phyloP scores from a whole-genome alignment of 2,113 vertebrate genomes.

The Protobothrops mucrosquamatus region DNA sequence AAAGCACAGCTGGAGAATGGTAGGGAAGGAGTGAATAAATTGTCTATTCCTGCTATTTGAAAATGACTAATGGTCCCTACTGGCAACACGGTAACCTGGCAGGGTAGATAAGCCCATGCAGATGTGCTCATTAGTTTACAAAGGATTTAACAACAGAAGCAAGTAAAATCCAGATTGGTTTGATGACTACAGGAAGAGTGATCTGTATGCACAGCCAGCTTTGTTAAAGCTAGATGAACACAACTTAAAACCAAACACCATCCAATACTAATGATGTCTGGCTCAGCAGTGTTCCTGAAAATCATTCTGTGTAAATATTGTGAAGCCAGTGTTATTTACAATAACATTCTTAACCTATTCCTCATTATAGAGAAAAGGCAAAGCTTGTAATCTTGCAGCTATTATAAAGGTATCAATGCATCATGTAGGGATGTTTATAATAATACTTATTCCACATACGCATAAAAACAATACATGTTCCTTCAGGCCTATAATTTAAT shows the following conservation, averaged over 20 bases:
- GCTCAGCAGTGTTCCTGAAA: constrained; percentile 6
- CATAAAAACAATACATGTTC: neutral
- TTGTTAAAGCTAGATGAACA: constrained; percentile 15
- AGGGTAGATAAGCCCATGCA: neutral
- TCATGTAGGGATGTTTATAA: neutral
- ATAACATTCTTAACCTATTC: neutral
- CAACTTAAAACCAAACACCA: neutral
- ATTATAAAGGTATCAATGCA: neutral
- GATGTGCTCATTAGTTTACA: neutral
- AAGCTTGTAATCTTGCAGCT: neutral
- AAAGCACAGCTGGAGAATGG: neutral
- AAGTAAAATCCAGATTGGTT: constrained; percentile 1
- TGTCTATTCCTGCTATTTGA: neutral
- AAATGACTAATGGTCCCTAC: neutral
- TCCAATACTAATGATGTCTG: constrained; percentile 9
- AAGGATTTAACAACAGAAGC: neutral
- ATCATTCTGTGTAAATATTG: constrained; percentile 19
- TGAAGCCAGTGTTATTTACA: neutral
- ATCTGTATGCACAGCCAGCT: constrained; percentile 15
- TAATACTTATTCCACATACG: neutral
- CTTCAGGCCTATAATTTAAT: neutral
- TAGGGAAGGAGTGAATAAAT: neutral
- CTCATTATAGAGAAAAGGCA: neutral
- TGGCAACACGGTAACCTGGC: neutral
- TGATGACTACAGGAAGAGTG: neutral